Percentiles rank a stretch among this genome's conserved stretches.
phyloP scores from a whole-genome alignment of 92 coral and sea anemone genomes.

The Meandrina meandrites region DNA sequence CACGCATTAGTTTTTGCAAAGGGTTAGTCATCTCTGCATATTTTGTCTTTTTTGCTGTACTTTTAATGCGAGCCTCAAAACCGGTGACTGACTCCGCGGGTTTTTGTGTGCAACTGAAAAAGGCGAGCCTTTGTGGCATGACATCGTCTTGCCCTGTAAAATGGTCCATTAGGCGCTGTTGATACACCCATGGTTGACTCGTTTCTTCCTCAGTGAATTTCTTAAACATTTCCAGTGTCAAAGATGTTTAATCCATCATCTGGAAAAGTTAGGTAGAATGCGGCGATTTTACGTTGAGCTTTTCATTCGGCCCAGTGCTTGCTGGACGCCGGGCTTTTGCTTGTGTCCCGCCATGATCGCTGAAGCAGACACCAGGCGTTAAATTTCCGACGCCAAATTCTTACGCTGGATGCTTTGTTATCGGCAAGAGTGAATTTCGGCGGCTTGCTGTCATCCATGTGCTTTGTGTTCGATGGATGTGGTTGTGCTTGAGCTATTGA shows the following conservation, averaged over 20 bases:
- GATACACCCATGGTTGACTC: constrained; percentile 20
- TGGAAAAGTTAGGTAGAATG: constrained; percentile 26
- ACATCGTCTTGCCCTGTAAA: constrained; percentile 1
- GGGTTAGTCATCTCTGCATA: neutral
- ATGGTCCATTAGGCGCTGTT: constrained; percentile 32
- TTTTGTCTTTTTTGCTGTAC: neutral
- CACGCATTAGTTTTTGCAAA: neutral
- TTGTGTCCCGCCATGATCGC: constrained; percentile 24
- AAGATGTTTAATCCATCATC: constrained; percentile 27
- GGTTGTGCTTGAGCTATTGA: neutral
- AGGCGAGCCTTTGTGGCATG: neutral
- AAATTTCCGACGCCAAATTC: constrained; percentile 7
- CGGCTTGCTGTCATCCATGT: constrained; percentile 37
- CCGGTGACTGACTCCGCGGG: neutral
- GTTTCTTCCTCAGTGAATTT: constrained; percentile 4
- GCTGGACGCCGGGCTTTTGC: constrained; percentile 16
- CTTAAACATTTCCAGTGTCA: constrained; percentile 17
- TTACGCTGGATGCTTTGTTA: constrained; percentile 32
- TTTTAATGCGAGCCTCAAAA: neutral
- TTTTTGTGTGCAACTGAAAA: neutral
- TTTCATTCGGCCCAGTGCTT: constrained; percentile 28
- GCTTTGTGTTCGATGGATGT: neutral
- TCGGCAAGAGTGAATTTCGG: constrained; percentile 27
- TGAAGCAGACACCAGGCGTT: constrained; percentile 20
- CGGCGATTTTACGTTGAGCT: constrained; percentile 32